Evolutionary conservation across 2,888 invertebrate genomes (phyloP).

Genomic region (Drosophila trichaetosa): DNA sequence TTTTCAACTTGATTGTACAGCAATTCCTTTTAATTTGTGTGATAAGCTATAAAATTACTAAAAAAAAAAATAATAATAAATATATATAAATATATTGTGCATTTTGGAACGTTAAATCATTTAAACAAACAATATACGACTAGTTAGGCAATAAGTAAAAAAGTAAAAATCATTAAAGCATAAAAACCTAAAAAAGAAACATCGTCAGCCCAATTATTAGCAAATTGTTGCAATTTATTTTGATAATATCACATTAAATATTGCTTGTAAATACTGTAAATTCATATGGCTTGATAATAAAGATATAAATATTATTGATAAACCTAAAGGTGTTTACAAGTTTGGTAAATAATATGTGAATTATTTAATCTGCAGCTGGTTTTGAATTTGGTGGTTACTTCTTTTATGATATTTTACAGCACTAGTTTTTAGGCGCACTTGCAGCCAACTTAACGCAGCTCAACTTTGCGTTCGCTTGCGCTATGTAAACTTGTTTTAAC

Average conservation of each 20-base stretch:
- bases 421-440: conserved; percentile 2
- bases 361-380: not conserved
- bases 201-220: conserved; percentile 60
- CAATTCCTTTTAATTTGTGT: conserved; percentile 60
- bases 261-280: conserved; percentile 74
- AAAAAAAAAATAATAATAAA: not conserved
- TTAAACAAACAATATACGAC: conserved; percentile 30
- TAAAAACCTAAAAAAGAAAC: conserved; percentile 4
- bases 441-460: conserved; percentile 15
- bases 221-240: conserved; percentile 64
- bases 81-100: conserved; percentile 41
- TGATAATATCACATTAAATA: conserved; percentile 50
- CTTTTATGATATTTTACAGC: not conserved
- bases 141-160: conserved; percentile 39
- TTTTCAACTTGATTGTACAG: conserved; percentile 58
- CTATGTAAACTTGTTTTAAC: not conserved
- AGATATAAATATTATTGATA: conserved; percentile 56
- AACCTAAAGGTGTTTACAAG: not conserved
- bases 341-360: not conserved
- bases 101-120: conserved; percentile 51
- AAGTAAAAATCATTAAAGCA: not conserved
- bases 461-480: conserved; percentile 22
- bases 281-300: conserved; percentile 69
- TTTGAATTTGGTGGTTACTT: not conserved
- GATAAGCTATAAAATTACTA: conserved; percentile 59